Evolutionary conservation across 1,140 invertebrate species (phyloP).

Genomic region (Streblospio benedicti): DNA sequence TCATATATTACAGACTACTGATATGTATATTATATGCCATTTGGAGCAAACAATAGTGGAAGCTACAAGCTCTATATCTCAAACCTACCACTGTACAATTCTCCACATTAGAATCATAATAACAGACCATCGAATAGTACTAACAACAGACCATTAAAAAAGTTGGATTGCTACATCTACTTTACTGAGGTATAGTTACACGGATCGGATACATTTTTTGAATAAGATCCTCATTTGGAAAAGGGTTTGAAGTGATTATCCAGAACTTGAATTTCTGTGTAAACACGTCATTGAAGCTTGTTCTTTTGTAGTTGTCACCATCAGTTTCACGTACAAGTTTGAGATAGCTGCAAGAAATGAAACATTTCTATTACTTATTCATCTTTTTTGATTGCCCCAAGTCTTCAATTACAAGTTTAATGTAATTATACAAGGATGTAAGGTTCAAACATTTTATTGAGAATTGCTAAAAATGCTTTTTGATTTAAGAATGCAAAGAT

Average conservation of each 20-base stretch:
- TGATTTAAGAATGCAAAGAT: neutral
- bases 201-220: constrained; percentile 31
- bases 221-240: constrained; percentile 29
- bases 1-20: no score
- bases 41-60: no score
- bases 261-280: constrained; percentile 35
- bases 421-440: constrained; percentile 5
- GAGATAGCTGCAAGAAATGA: constrained; percentile 28
- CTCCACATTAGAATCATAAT: no score
- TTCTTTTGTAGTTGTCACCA: constrained; percentile 35
- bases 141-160: no score
- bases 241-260: constrained; percentile 36
- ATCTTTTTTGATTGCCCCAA: constrained; percentile 8
- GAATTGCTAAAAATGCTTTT: neutral
- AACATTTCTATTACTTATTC: constrained; percentile 7
- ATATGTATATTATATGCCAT: no score
- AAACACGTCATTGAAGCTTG: constrained; percentile 31
- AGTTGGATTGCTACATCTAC: no score
- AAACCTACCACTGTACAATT: no score
- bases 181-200: no score
- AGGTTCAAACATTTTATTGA: neutral
- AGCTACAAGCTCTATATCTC: no score
- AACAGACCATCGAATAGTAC: no score
- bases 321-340: constrained; percentile 30
- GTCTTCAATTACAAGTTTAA: constrained; percentile 2